Evolutionary conservation across 2,888 invertebrate genomes (phyloP).

Genomic region (Vannuccia rotundouncinata): DNA sequence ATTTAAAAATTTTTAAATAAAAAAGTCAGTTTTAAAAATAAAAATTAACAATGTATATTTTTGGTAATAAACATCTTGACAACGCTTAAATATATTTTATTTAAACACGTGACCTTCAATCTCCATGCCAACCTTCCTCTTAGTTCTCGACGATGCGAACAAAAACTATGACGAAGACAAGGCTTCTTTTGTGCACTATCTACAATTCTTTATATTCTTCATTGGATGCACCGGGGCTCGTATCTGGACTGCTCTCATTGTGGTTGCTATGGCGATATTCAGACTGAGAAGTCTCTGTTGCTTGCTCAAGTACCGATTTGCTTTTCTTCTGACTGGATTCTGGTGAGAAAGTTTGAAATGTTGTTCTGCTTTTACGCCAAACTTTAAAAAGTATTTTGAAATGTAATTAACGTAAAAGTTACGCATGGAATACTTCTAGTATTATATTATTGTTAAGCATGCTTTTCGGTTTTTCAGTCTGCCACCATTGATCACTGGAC

Average conservation of each 20-base stretch:
- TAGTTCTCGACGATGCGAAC: background rate
- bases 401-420: no score
- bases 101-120: no score
- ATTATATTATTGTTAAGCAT: no score
- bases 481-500: constrained; percentile 21
- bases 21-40: no score
- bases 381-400: no score
- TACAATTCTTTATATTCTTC: constrained; percentile 61
- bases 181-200: constrained; percentile 62
- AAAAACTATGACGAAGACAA: background rate
- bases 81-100: no score
- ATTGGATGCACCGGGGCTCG: constrained; percentile 70
- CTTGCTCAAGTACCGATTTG: constrained; percentile 66
- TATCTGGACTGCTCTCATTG: constrained; percentile 76
- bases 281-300: constrained; percentile 76
- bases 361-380: constrained; percentile 37
- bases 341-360: constrained; percentile 61
- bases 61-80: no score
- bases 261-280: constrained; percentile 72
- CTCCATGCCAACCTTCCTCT: no score
- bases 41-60: no score
- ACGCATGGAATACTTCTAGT: no score
- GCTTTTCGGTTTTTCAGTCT: no score
- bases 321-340: constrained; percentile 47
- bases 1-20: no score